Base-by-base conservation (phyloP, 2,113 vertebrate genomes). In the Cyprinodon tularosa region DNA sequence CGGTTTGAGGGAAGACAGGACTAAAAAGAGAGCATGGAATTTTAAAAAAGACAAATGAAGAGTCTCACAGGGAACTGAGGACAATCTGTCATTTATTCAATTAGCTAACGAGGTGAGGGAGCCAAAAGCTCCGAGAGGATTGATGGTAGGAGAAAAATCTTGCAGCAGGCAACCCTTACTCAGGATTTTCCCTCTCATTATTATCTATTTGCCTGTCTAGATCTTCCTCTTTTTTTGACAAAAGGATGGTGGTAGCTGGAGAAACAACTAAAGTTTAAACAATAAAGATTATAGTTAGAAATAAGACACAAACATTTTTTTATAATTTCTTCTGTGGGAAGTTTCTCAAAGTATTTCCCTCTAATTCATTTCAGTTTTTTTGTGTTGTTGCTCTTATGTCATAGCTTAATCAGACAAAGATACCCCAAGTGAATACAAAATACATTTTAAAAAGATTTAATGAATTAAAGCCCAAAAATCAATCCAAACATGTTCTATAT, bases 11-110 rank as follows among this genome's bases (percentile, higher is more conserved):
- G 62, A 63, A 62, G 45, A 72, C 38, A 74, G 68, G 76, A 48
- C 66, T 74, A 64, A 68, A 62, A 77, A 10, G 59, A 75, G 66
- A 68, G 65, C 14, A 20, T 65, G 39, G 60, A 72, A 63, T n/a
- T 72, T 37, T 20, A 29, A 60, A 62, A 36, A 80, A 12, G 72
- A 40, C 69, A 74, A 81, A 74, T 72, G 63, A 81, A 77, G 81
- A 81, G 84, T 87, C 69, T 70, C 62, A 3, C 66, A 45, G 66
- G 82, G 88, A 90, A 84, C 83, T 86, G 93, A 93, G 93, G 93
- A 94, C 94, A 94, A 95, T 95, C 87, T 85, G 90, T 96, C 94
- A 96, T 96, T 95, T 96, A 95, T 95, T 93, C 90, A 93, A 92
- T 94, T 93, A 94, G 90, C 90, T 94, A 94, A 93, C 89, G 85